Base-by-base conservation (phyloP, 2,888 invertebrate genomes). In the Torymus texanus region DNA sequence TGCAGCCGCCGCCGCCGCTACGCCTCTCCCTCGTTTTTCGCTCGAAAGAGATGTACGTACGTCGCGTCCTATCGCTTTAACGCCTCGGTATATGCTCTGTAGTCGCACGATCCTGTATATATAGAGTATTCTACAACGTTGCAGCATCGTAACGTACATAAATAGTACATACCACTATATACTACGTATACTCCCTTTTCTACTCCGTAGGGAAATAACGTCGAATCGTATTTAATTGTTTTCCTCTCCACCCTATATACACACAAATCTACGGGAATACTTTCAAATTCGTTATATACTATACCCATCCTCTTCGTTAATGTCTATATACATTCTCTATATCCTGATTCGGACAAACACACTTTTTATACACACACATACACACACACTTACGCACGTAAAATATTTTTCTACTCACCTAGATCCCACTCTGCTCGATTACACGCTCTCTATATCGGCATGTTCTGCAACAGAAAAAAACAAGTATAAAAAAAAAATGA, bases 201-300 rank as follows among this genome's bases (percentile, higher is more conserved):
- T 62, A 62, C 29, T 55, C 5, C 21, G 21, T 21, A 24, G 72
- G 62, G 62, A 65, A 66, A 75, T 53, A 59, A 75, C 61, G 24
- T 29, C 51, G 53, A 61, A 41, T 53, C 29, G 53, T 14, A 24
- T 75, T 61, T 75, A 67, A 67, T 75, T 61, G 75, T 75, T 67
- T 65, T 63, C 58, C 14, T 12, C 62, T 4, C 51, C 41, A n/a
- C 29, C 13, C 2, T 24, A 12, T 21, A 21, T 21, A 21, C 21
- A 16, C 10, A 10, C 51, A 12, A 14, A 16, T 8, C 29, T 41
- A 8, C 41, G 41, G 5, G 41, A 8, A 14, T 16, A 72, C 71
- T 72, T 62, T 62, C 29, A 41, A 59, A 70, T 59, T 70, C 61
- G 11, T 2, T 14, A 21, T 21, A 21, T 2, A n/a, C n/a, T n/a